phyloP scores from a whole-genome alignment of 2,888 invertebrate species.

The Spodoptera littoralis region DNA sequence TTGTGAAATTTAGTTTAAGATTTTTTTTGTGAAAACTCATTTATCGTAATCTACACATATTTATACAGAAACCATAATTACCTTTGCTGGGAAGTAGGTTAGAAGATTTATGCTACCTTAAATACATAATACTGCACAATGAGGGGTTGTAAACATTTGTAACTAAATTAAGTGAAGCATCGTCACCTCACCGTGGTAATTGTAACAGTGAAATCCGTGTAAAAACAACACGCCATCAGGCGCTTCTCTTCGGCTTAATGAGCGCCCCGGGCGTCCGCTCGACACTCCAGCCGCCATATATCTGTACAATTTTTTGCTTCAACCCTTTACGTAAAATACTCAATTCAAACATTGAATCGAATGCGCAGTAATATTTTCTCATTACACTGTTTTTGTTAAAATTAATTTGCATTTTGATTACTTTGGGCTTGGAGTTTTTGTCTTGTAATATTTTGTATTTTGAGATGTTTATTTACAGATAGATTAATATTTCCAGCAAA shows the following conservation, averaged over 20 bases:
- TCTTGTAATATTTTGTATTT: not conserved
- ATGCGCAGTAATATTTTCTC: conserved; percentile 35
- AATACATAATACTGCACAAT: conserved; percentile 36
- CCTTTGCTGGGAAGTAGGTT: too few species aligned
- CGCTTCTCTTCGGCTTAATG: conserved; percentile 53
- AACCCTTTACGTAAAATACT: conserved; percentile 44
- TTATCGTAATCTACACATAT: too few species aligned
- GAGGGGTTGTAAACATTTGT: conserved; percentile 48
- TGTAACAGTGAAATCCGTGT: conserved; percentile 61
- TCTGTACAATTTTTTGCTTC: conserved; percentile 45
- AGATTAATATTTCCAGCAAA: not conserved
- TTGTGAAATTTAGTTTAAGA: not conserved
- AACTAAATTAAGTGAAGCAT: conserved; percentile 63
- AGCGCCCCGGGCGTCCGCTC: conserved; percentile 56
- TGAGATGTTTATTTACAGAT: not conserved
- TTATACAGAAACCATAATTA: too few species aligned
- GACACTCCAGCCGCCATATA: conserved; percentile 45
- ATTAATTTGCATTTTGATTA: conserved; percentile 14
- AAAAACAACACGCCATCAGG: conserved; percentile 58
- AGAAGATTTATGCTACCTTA: too few species aligned
- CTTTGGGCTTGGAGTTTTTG: conserved; percentile 8
- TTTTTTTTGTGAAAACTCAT: too few species aligned
- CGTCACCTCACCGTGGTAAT: conserved; percentile 63
- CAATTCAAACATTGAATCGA: conserved; percentile 45
- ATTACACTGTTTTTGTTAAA: conserved; percentile 33